Conservation (phyloP, 2,797 vertebrate genomes). For the Oophaga sylvatica region DNA sequence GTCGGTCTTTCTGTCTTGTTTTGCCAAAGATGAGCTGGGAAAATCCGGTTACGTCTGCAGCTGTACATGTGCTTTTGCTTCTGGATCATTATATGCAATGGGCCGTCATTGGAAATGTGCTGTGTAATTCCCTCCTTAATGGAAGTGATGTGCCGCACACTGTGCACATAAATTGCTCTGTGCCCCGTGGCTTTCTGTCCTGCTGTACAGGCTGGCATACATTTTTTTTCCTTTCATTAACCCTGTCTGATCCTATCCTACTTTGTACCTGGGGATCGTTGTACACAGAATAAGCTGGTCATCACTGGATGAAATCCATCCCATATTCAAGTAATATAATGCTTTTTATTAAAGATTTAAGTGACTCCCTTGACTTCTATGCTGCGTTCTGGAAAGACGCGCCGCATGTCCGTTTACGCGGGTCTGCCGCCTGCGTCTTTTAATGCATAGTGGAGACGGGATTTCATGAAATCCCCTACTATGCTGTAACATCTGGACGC, state of each 20-base stretch:
- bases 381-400: no score
- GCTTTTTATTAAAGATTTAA: no score
- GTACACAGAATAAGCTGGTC: background rate
- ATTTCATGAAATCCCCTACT: no score
- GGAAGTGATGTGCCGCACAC: background rate
- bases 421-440: no score
- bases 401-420: no score
- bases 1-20: slow-evolving; percentile 14
- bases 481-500: no score
- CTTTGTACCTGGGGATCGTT: background rate
- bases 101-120: slow-evolving; percentile 6
- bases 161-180: slow-evolving; percentile 14
- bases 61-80: slow-evolving; percentile 33
- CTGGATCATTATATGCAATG: background rate
- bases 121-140: slow-evolving; percentile 5
- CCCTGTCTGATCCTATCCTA: background rate
- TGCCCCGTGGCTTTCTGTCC: slow-evolving; percentile 15
- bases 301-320: background rate
- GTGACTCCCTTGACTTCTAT: no score
- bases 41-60: background rate
- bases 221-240: background rate
- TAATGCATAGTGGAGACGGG: no score
- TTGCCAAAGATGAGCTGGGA: slow-evolving; percentile 17
- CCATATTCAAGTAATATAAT: no score
- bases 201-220: background rate